phyloP scores from a whole-genome alignment of 2,888 invertebrate genomes.

The Fissipunctia ypsillon region DNA sequence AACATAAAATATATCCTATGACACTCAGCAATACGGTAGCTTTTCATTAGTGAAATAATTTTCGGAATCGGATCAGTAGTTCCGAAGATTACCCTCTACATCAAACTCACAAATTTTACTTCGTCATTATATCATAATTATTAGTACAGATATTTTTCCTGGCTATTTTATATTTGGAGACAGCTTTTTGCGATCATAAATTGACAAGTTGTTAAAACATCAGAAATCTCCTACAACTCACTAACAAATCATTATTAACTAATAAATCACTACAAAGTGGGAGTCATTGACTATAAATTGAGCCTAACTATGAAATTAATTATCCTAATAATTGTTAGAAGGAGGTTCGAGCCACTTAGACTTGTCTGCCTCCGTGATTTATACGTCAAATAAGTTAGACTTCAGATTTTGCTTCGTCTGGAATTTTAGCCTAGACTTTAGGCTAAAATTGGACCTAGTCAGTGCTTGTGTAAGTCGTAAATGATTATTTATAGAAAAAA shows the following conservation, averaged over 20 bases:
- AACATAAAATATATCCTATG: too few species aligned
- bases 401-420: conserved; percentile 6
- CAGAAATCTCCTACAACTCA: neutral
- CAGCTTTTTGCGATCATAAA: neutral
- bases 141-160: neutral
- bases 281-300: conserved; percentile 30
- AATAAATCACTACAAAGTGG: conserved; percentile 34
- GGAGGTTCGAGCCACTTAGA: conserved; percentile 34
- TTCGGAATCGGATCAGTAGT: neutral
- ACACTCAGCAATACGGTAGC: neutral
- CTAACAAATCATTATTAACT: conserved; percentile 30
- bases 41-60: neutral
- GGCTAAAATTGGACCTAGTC: neutral
- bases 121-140: neutral
- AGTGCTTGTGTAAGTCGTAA: neutral
- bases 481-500: neutral
- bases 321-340: conserved; percentile 52
- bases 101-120: neutral
- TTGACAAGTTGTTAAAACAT: neutral
- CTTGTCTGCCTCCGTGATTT: conserved; percentile 38
- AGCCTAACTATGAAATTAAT: conserved; percentile 43
- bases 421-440: neutral
- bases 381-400: conserved; percentile 34
- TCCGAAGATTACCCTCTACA: neutral
- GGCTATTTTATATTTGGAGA: neutral